Evolutionary conservation across 2,888 invertebrate genomes (phyloP), one percentile per base, ranked within the genome.

Genomic region (Creontiades dilutus): DNA sequence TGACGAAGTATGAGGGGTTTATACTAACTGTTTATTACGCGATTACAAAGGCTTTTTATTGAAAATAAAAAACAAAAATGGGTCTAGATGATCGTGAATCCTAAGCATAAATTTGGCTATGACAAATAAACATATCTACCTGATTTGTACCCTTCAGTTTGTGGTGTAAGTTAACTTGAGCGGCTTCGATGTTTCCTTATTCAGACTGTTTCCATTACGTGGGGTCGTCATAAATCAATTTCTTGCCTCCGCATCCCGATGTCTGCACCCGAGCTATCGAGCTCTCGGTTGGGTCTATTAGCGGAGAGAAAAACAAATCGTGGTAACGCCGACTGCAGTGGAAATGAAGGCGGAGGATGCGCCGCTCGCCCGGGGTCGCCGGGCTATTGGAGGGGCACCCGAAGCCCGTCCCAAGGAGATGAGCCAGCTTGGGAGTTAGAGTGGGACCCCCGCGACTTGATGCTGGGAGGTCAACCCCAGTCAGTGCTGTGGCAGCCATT

Each of bases 401-500:
- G 37, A 37, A 37, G 37, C 37, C 37, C 37, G 37, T 85, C 61
- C 78, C 85, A 85, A 82, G 85, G 85, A 85, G 85, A 61, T 85
- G 85, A 82, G 48, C 82, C 52, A 23, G 19, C 48, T 47, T 12
- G 11, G 61, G 61, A 61, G 57, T 37, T n/a, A 37, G 37, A 37
- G 37, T 57, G 85, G 85, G 61, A 57, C 82, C 52, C 52, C 78
- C 82, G 82, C 82, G 23, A 85, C 85, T 85, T 85, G 85, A 85
- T 61, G 85, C 85, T 85, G 85, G 85, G 85, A 85, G 85, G 85
- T 85, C 85, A 88, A 55, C 88, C 19, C 78, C 88, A 88, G 88
- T 88, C 88, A 88, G 88, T 88, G 78, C 88, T 78, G 88, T 78
- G 88, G 23, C 76, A 78, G 76, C 78, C 85, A 85, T 85, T 85